These are phyloP conservation scores for Bicyclus anynana DNA, from an alignment of 1,140 invertebrate genomes.

Conservation along the genomic window DNA sequence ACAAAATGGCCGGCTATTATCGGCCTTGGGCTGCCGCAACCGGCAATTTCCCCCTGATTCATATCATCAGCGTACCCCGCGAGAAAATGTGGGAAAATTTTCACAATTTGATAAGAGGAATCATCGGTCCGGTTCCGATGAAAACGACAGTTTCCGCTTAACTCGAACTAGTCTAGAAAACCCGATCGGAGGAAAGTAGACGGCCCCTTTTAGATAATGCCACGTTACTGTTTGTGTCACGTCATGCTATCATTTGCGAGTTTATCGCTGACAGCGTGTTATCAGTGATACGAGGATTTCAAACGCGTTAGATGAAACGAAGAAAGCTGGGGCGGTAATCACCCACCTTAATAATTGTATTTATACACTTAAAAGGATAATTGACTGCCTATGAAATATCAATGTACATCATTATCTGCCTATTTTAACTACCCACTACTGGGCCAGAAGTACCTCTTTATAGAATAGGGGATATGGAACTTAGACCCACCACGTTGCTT, in stretches of 20 bases:
- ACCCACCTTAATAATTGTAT: neutral
- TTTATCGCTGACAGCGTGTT: slow-evolving; percentile 14
- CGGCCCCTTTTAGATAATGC: slow-evolving; percentile 50
- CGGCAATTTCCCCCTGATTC: slow-evolving; percentile 70
- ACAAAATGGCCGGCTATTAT: slow-evolving; percentile 66
- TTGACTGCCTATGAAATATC: no score
- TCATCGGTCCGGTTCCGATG: slow-evolving; percentile 62
- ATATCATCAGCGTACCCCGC: slow-evolving; percentile 59
- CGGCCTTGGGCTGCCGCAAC: slow-evolving; percentile 52
- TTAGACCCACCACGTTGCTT: no score
- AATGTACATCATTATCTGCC: no score
- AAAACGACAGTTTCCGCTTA: slow-evolving; percentile 71
- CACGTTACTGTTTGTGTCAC: slow-evolving; percentile 40
- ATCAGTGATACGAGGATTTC: slow-evolving; percentile 9
- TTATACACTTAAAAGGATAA: no score
- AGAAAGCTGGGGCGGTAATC: neutral
- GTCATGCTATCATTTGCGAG: slow-evolving; percentile 31
- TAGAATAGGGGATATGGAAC: no score
- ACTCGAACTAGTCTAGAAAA: slow-evolving; percentile 59
- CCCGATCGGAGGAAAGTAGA: slow-evolving; percentile 66
- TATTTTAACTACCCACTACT: no score
- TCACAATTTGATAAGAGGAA: slow-evolving; percentile 73
- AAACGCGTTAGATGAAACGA: slow-evolving; percentile 2
- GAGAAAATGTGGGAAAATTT: slow-evolving; percentile 73
- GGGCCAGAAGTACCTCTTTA: no score